Base-by-base conservation (phyloP, 2,113 vertebrate species). In the Megalops atlanticus region DNA sequence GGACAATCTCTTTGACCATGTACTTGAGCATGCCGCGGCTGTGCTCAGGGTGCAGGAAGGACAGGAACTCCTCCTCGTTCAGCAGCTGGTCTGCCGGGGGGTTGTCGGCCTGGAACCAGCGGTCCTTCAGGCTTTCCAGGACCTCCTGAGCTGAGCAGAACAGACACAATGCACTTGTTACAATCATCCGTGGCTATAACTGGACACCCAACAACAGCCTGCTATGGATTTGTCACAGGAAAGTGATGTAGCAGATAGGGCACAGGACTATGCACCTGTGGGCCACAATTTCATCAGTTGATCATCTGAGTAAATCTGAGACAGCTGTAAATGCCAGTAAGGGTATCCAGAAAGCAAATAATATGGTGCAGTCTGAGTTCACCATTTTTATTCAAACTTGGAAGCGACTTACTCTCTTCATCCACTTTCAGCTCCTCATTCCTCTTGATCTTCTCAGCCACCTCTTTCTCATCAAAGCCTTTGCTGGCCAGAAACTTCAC, bases 61-160 rank as follows among this genome's bases (percentile, higher is more conserved):
- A 95, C 78, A 99, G 89, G 88, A 99, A 99, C 80, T 99, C 98
- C 0, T 96, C 91, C 82, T 98, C 96, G 0, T 95, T 95, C 82
- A 99, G 91, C 83, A 97, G 86, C 83, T 97, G 93, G 86, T 99
- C 96, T 0, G 95, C 87, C 0, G 97, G 98, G 0, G 96, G 96
- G 45, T 91, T 97, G 89, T 99, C 97, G 0, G 98, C 98, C 90
- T 99, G 98, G 69, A 96, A 97, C 98, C 98, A 99, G 58, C 97
- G 96, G 74, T 99, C 98, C 84, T 95, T 97, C 86, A 99, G 93
- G 81, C 97, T 99, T 78, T 98, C 98, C 45, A 98, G 81, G 43
- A 99, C 96, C 87, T 99, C 97, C 92, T 98, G 96, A 70, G 97
- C 97, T 99, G 91, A 79, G 87, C 77, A 0, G 15, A 24, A 82